Base-by-base conservation (phyloP, 2,888 invertebrate species). In the Lutraria lutraria region DNA sequence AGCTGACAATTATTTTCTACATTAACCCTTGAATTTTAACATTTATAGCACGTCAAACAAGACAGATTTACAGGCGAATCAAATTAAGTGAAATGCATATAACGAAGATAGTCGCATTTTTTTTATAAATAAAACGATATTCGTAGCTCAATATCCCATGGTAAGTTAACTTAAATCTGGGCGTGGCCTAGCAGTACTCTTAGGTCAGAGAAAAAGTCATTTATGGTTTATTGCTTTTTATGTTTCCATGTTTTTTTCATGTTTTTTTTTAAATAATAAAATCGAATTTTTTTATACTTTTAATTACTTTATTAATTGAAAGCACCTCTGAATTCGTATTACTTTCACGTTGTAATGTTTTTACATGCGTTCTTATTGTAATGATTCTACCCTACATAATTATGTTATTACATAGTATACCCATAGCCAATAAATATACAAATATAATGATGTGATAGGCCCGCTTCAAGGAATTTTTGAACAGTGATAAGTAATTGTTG, bases 11-110 rank as follows among this genome's bases (percentile, higher is more conserved):
- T 76, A 76, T 31, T 76, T 34, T 8, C 34, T 76, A 31, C 76
- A 76, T 76, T 76, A 76, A 76, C 76, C 76, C 34, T 19, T 76
- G 76, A 31, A 76, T 76, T 76, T 76, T 76, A 76, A 76, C 76
- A 76, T 76, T 76, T 76, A 76, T 76, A 34, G 16, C 76, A 76
- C 76, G 34, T 76, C 76, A 76, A 34, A 34, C 16, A 76, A 16
- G 76, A 76, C 76, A 34, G 76, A 34, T 76, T 76, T 76, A 76
- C 76, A 76, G 19, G 13, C 76, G 76, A 68, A 25, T 76, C 76
- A 34, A 34, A 76, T 76, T 76, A 34, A 76, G 31, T 15, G 16
- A 76, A 76, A 76, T 76, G 34, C 34, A 76, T 34, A 19, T 19
- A 76, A 31, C 34, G 76, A 76, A 19, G 31, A 34, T 19, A 16